These are phyloP conservation scores for Conger conger DNA, from an alignment of 2,113 vertebrate species.

Conservation along the genomic window DNA sequence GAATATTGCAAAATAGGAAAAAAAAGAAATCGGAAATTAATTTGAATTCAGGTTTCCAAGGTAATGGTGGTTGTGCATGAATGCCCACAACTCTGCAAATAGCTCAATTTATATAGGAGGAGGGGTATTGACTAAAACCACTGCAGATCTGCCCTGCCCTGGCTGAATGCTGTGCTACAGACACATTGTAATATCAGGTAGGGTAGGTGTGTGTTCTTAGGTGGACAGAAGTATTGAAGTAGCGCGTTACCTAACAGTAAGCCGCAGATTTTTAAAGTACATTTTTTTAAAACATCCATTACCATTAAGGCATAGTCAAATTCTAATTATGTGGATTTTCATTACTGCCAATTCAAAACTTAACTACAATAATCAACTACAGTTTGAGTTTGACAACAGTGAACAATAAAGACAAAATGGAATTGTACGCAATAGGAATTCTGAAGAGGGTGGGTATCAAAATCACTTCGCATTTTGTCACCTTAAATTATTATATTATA, in stretches of 20 bases:
- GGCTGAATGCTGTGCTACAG: neutral
- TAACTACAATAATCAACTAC: neutral
- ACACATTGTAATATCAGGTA: neutral
- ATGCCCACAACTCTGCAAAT: no score
- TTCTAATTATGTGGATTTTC: neutral
- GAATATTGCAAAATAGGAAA: neutral
- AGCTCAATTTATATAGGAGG: neutral
- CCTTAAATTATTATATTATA: no score
- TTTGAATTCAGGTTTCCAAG: neutral
- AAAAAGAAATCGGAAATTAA: neutral
- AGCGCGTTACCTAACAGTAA: neutral
- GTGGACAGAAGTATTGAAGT: neutral
- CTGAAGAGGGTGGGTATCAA: neutral
- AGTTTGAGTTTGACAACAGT: neutral
- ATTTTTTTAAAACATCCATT: neutral
- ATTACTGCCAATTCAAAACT: neutral
- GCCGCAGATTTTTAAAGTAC: neutral
- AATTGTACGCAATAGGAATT: neutral
- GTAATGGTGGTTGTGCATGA: no score
- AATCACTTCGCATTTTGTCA: neutral
- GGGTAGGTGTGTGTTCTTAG: neutral
- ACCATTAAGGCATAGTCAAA: neutral
- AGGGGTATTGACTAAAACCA: neutral
- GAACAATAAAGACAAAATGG: neutral
- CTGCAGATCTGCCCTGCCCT: neutral